Base-by-base conservation (phyloP, 2,888 invertebrate genomes). In the Tetragnatha montana region DNA sequence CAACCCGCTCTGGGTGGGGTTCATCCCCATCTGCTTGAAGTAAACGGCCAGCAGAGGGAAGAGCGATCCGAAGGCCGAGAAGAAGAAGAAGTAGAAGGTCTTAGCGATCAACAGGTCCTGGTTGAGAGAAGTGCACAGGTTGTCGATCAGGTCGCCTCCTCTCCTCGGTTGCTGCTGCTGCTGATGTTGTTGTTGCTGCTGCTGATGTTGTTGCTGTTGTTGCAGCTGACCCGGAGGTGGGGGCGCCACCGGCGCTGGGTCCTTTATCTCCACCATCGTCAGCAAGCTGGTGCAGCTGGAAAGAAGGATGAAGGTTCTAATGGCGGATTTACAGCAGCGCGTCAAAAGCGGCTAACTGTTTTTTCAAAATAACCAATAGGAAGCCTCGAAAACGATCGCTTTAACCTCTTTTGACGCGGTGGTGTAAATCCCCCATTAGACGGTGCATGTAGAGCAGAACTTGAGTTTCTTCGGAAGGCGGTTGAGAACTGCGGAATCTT, bases 1-100 rank as follows among this genome's bases (percentile, higher is more conserved):
- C 17, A 97, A 95, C 8, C 98, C 98, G 93, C 98, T 97, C 93
- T 99, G 98, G 21, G 97, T 96, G 0, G 99, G 97, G 94, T 98
- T 99, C 98, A 99, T 98, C 90, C 98, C 98, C 96, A 99, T 96
- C 95, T 99, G 99, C 94, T 99, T 99, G 95, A 99, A 99, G 94
- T 99, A 99, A 76, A 99, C 98, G 69, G 98, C 99, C 96, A 99
- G 97, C 91, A 99, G 94, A 0, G 99, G 99, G 93, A 99, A 99
- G 19, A 99, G 95, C 0, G 98, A 98, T 8, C 99, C 99, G 93
- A 99, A 99, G 0, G 99, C 99, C 73, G 99, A 98, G 94, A 99
- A 99, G 95, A 99, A 99, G 95, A 99, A 99, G 94, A 99, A 99
- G 94, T 99, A 99, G 94, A 99, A 99, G 35, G 97, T 96, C 94